Evolutionary conservation across 2,797 vertebrate genomes (phyloP).

Genomic region (Silurus lanzhouensis): DNA sequence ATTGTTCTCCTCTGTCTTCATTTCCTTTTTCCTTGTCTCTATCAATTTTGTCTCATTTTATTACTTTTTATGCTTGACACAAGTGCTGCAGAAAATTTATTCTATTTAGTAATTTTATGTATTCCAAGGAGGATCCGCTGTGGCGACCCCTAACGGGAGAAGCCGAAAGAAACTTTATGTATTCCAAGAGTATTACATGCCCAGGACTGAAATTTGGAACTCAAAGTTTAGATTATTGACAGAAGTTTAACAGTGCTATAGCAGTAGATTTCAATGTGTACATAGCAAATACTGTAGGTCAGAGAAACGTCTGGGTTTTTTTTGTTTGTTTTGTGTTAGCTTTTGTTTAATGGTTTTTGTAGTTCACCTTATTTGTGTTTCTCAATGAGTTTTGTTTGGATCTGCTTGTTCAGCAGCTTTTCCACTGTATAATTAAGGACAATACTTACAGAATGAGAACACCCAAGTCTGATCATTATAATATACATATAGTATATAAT

Average conservation of each 20-base stretch:
- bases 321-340: neutral
- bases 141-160: too few relatives aligned
- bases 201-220: neutral
- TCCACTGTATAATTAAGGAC: neutral
- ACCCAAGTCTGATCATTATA: neutral
- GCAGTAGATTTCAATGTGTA: neutral
- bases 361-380: neutral
- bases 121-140: neutral
- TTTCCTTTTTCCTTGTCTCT: conserved; percentile 1
- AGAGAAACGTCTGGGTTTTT: neutral
- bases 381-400: neutral
- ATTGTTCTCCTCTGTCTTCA: conserved; percentile 14
- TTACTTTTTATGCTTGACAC: neutral
- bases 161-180: too few relatives aligned
- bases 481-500: neutral
- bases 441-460: neutral
- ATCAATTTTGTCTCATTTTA: neutral
- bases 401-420: neutral
- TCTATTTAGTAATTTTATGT: too few relatives aligned
- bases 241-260: neutral
- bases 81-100: neutral
- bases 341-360: neutral
- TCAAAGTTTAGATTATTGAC: neutral
- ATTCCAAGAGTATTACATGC: neutral
- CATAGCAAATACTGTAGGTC: neutral